Evolutionary conservation across 2,888 invertebrate species (phyloP).

Genomic region (Pediacus dermestoides): DNA sequence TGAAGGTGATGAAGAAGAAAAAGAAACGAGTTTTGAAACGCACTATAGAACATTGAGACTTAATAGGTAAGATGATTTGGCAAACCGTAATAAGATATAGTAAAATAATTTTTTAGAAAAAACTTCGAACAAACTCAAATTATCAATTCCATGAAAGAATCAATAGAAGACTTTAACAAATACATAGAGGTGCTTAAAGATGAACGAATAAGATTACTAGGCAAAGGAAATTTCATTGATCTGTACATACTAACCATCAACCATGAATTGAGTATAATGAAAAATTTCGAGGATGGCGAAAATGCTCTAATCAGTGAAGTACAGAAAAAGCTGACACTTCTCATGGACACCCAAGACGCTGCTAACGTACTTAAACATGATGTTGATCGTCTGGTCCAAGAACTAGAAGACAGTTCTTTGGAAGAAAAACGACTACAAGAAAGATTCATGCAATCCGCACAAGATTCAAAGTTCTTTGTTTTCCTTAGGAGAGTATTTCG

Average conservation of each 20-base stretch:
- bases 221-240: slow-evolving; percentile 58
- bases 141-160: slow-evolving; percentile 49
- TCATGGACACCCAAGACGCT: slow-evolving; percentile 55
- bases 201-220: slow-evolving; percentile 58
- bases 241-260: slow-evolving; percentile 64
- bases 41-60: slow-evolving; percentile 53
- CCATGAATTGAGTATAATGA: slow-evolving; percentile 70
- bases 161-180: slow-evolving; percentile 65
- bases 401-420: slow-evolving; percentile 49
- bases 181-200: slow-evolving; percentile 56
- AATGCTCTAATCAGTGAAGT: slow-evolving; percentile 55
- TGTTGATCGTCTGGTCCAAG: slow-evolving; percentile 52
- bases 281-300: slow-evolving; percentile 70
- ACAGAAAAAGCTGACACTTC: slow-evolving; percentile 37
- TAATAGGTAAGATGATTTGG: slow-evolving; percentile 46
- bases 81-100: background rate
- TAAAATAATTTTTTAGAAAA: background rate
- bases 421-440: slow-evolving; percentile 53
- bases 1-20: slow-evolving; percentile 42
- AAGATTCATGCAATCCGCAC: slow-evolving; percentile 56
- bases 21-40: slow-evolving; percentile 53
- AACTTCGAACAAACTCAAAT: slow-evolving; percentile 3
- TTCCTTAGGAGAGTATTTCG: slow-evolving; percentile 78
- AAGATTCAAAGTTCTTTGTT: slow-evolving; percentile 72
- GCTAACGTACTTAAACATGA: slow-evolving; percentile 53